Evolutionary conservation across 2,797 vertebrate genomes (phyloP).

Genomic region (Megaceryle alcyon): DNA sequence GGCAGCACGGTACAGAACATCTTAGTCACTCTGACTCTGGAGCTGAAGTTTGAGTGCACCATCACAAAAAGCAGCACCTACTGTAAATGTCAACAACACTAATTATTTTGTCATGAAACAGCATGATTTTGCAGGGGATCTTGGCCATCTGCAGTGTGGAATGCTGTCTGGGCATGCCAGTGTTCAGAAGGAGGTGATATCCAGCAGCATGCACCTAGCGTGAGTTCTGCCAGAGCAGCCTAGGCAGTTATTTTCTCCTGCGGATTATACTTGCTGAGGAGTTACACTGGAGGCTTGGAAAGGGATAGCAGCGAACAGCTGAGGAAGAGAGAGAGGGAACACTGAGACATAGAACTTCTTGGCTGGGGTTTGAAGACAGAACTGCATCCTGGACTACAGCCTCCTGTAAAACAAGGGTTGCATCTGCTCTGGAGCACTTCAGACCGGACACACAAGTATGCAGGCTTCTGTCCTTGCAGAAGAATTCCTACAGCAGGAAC

Average conservation of each 20-base stretch:
- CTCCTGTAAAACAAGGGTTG: not conserved
- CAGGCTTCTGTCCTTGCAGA: not conserved
- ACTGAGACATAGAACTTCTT: not conserved
- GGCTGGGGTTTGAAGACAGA: not conserved
- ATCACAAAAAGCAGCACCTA: not conserved
- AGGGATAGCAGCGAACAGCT: not conserved
- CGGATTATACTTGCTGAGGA: not conserved
- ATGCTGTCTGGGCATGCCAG: not conserved
- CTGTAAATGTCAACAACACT: not conserved
- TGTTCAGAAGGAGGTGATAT: not conserved
- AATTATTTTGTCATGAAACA: not conserved
- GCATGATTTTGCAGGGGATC: not conserved
- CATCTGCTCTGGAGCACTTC: not conserved
- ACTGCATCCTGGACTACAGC: not conserved
- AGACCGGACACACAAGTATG: not conserved
- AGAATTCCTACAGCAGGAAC: not conserved
- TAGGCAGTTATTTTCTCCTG: not conserved
- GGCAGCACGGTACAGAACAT: fast-evolving
- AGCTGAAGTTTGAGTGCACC: not conserved
- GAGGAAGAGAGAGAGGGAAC: not conserved
- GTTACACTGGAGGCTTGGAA: not conserved
- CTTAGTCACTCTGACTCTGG: not conserved
- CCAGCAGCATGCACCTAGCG: not conserved
- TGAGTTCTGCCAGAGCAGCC: not conserved
- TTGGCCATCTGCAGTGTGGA: not conserved